A percentile compares a stretch with the other conserved stretches of the same genome.
These are phyloP conservation scores for Octopus bimaculoides DNA, from an alignment of 1,140 invertebrate species.

Conservation along the genomic window DNA sequence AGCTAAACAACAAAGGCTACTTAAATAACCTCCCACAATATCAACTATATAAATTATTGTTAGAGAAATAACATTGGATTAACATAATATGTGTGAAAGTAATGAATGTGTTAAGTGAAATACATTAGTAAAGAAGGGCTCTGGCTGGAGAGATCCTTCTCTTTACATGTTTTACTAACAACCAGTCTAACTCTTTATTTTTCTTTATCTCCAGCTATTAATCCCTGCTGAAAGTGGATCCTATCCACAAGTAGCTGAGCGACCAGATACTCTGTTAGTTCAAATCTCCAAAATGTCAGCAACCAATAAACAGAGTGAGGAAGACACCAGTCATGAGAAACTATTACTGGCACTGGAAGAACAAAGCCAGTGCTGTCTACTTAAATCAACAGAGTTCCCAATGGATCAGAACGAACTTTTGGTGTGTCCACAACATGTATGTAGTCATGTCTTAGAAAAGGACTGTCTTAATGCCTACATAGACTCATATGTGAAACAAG, in stretches of 20 bases:
- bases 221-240: constrained; percentile 63
- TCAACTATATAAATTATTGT: no score
- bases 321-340: constrained; percentile 67
- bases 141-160: no score
- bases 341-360: constrained; percentile 71
- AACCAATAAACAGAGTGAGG: constrained; percentile 74
- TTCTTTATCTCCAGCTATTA: constrained; percentile 44
- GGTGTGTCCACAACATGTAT: constrained; percentile 66
- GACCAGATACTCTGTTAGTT: constrained; percentile 77
- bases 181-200: not conserved
- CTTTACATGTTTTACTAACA: no score
- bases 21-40: no score
- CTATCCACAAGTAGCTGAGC: constrained; percentile 71
- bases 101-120: no score
- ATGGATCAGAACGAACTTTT: constrained; percentile 66
- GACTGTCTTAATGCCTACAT: constrained; percentile 34
- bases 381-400: constrained; percentile 73
- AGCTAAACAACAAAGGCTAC: no score
- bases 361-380: constrained; percentile 71
- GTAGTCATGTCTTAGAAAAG: constrained; percentile 30
- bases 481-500: constrained; percentile 21
- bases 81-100: no score
- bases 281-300: constrained; percentile 77
- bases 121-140: no score
- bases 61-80: no score